Evolutionary conservation across 2,797 vertebrate species (phyloP), one percentile per base, ranked within the genome.

Genomic region (Poecilia velifera): DNA sequence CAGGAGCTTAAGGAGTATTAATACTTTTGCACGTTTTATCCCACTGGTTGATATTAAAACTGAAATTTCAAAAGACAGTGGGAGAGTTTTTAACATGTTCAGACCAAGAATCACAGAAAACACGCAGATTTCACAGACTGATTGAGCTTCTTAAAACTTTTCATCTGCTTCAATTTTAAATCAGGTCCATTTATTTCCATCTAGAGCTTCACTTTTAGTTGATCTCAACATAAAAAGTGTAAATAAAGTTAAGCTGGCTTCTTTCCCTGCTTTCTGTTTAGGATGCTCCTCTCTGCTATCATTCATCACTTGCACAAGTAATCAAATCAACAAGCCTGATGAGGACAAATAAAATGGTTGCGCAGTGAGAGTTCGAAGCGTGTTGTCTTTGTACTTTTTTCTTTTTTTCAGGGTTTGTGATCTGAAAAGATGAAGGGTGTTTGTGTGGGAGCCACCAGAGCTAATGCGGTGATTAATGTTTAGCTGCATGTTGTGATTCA

Each of bases 401-500:
- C 6, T 4, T 66, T 39, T 66, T 66, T 66, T 39, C 62, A 39
- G 53, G 8, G 53, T 20, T 81, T 51, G 72, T 77, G 83, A 84
- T 83, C 53, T 59, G 76, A 79, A 74, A 43, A 53, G 74, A 75
- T 49, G 79, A 78, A 34, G 59, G 82, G 79, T 43, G 34, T 74
- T 75, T 0, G 84, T 5, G 84, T 86, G n/a, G 86, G 88, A 83
- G 84, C 81, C 73, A 31, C 66, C 73, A 31, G 20, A 70, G 84
- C 84, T 77, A 76, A 85, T 51, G 31, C 78, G 55, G 55, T 85
- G 84, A 91, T 86, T 83, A 88, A 90, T 88, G 87, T 88, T 84
- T 82, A 88, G 79, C 90, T 88, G 79, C 82, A 45, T 87, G 90
- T 87, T 85, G 81, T 87, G 84, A 91, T 86, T 90, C 90, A 88